Evolutionary conservation across 2,888 invertebrate species (phyloP).

Genomic region (Callinectes sapidus): DNA sequence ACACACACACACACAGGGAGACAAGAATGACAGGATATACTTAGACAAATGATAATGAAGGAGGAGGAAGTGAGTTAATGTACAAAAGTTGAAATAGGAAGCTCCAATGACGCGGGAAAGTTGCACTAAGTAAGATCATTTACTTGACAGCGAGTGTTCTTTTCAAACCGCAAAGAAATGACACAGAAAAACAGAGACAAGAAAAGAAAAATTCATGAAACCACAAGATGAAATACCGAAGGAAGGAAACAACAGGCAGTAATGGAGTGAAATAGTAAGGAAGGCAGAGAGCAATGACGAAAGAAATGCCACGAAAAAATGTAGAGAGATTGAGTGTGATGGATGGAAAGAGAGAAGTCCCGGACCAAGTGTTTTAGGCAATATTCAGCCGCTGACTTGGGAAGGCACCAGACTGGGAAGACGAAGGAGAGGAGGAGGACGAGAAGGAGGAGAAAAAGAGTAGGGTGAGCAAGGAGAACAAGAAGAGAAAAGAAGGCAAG

Average conservation of each 20-base stretch:
- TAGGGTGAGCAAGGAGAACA: background rate
- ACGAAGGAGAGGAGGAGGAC: background rate
- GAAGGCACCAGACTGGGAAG: background rate
- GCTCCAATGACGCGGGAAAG: background rate
- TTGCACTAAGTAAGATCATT: background rate
- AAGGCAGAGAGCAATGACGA: slow-evolving; percentile 6
- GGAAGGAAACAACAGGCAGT: background rate
- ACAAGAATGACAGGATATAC: background rate
- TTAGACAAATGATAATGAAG: background rate
- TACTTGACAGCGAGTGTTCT: background rate
- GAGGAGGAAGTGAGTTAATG: slow-evolving; percentile 1
- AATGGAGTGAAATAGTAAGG: background rate
- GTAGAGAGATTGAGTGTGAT: slow-evolving; percentile 34
- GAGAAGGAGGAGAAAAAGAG: background rate
- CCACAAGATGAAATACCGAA: background rate
- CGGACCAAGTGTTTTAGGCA: slow-evolving; percentile 7
- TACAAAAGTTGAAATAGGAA: background rate
- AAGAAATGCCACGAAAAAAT: slow-evolving; percentile 10
- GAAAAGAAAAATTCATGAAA: background rate
- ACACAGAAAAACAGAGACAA: background rate
- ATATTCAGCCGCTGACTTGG: background rate
- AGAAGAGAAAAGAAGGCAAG: background rate
- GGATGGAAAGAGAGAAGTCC: slow-evolving; percentile 31
- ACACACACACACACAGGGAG: slow-evolving; percentile 13
- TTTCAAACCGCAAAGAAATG: background rate